Evolutionary conservation across 2,888 invertebrate species (phyloP).

Genomic region (Tetanocera ferruginea): DNA sequence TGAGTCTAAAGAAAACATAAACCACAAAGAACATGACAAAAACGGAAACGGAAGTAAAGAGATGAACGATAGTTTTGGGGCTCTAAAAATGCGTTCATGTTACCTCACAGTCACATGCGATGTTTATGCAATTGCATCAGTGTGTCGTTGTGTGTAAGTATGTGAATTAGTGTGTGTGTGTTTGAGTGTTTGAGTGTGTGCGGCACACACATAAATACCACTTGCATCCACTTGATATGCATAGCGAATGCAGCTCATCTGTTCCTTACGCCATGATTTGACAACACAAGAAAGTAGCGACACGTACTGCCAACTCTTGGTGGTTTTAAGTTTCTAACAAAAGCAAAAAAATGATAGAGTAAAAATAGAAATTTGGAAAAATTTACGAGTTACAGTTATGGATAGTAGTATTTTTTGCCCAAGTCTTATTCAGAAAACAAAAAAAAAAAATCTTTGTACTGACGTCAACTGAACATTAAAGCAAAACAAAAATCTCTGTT

Average conservation of each 20-base stretch:
- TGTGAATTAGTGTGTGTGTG: background rate
- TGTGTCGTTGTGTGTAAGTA: background rate
- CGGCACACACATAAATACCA: conserved; percentile 13
- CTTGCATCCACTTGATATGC: conserved; percentile 28
- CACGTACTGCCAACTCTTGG: background rate
- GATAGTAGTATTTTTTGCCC: too few species aligned
- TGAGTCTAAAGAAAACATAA: background rate
- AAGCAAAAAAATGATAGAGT: background rate
- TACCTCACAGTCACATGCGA: background rate
- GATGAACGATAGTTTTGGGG: conserved; percentile 8
- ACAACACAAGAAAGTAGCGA: background rate
- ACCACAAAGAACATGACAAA: background rate
- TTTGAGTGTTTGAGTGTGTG: background rate
- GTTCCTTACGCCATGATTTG: background rate
- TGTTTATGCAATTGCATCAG: background rate
- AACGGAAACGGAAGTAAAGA: conserved; percentile 17
- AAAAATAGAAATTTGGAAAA: background rate
- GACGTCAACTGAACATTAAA: too few species aligned
- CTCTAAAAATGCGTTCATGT: background rate
- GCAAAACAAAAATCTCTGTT: too few species aligned
- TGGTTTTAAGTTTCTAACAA: background rate
- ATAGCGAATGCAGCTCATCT: background rate
- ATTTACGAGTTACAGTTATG: too few species aligned
- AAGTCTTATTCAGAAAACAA: too few species aligned
- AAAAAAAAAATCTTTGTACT: too few species aligned